These are phyloP conservation scores for Chironex yamaguchii DNA, from an alignment of 30 jellyfish, hydroid and myxozoan genomes.

Conservation along the genomic window DNA sequence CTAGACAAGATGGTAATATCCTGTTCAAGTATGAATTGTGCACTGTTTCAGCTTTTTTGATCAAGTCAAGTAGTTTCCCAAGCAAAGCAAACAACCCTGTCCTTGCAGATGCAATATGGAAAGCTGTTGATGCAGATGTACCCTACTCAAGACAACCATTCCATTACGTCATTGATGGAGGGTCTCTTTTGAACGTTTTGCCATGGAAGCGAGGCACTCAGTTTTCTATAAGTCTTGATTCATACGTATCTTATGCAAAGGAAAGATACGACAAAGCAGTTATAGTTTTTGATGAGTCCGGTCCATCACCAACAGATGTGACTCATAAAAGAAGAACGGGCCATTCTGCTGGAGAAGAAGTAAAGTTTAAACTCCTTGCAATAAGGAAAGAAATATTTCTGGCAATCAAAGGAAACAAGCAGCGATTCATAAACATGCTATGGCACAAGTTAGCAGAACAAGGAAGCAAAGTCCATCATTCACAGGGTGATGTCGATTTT, in stretches of 20 bases:
- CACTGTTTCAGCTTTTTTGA: no score
- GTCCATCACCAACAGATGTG: constrained; percentile 47
- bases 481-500: no score
- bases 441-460: no score
- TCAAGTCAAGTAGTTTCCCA: no score
- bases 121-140: no score
- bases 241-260: constrained; percentile 41
- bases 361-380: constrained; percentile 2
- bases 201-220: constrained; percentile 55
- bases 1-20: constrained; percentile 11
- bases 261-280: constrained; percentile 24
- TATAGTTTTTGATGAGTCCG: constrained; percentile 44
- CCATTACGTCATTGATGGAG: constrained; percentile 14
- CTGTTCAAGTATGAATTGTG: constrained; percentile 36
- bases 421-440: no score
- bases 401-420: no score
- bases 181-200: constrained; percentile 34
- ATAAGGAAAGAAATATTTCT: no score
- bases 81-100: no score
- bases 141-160: no score
- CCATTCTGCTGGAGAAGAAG: constrained; percentile 2
- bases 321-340: constrained; percentile 22
- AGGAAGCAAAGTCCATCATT: no score
- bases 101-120: no score
- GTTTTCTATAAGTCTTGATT: constrained; percentile 40